phyloP scores from a whole-genome alignment of 2,113 vertebrate species.

The Marcusenius ussheri region DNA sequence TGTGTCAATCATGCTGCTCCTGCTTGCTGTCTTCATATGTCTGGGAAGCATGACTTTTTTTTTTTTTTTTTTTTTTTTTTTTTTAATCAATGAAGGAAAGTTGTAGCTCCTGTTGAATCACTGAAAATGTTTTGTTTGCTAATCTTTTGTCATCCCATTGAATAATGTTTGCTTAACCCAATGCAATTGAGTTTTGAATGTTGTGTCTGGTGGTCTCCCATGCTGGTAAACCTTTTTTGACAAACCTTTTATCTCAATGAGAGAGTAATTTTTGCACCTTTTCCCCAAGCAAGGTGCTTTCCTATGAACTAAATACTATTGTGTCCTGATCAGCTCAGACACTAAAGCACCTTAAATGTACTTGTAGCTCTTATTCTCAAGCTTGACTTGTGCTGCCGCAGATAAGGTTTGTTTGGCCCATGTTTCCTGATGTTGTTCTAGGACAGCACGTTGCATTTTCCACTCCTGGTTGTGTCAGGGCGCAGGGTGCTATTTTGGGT shows the following conservation, averaged over 20 bases:
- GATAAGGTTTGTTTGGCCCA: not conserved
- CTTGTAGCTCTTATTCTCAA: not conserved
- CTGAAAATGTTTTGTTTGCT: not conserved
- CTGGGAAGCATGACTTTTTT: not conserved
- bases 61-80: not conserved
- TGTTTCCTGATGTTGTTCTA: not conserved
- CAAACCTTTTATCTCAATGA: not conserved
- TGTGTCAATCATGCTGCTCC: not conserved
- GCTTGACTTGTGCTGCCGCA: not conserved
- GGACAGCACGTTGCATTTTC: not conserved
- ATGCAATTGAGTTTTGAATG: not conserved
- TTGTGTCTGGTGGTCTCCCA: not conserved
- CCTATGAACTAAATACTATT: not conserved
- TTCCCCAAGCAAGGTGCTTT: not conserved
- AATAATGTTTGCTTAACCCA: not conserved
- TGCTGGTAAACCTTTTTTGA: not conserved
- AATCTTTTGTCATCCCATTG: not conserved
- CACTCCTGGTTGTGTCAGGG: not conserved
- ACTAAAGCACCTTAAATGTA: not conserved
- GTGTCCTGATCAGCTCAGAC: not conserved
- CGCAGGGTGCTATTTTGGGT: conserved; percentile 11
- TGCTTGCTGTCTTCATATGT: not conserved
- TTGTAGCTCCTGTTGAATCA: not conserved
- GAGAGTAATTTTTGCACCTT: not conserved
- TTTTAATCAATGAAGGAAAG: not conserved